Evolutionary conservation across 1,140 invertebrate genomes (phyloP).

Genomic region (Nautilus pompilius): DNA sequence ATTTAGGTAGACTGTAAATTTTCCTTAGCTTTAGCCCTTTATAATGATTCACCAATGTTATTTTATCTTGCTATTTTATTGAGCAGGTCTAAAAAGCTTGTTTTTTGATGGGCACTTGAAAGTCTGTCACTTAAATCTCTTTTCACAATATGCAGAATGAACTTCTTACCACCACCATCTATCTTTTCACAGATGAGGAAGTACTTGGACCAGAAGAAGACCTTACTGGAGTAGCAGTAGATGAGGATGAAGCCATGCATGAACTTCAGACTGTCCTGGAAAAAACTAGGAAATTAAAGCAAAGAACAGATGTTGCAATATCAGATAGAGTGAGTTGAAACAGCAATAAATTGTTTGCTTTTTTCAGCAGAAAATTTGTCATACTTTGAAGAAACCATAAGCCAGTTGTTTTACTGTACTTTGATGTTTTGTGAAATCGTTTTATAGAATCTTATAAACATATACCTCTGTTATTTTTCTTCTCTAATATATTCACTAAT

Average conservation of each 20-base stretch:
- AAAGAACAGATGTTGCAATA: slow-evolving; percentile 50
- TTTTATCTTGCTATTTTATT: no score
- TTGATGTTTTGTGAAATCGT: no score
- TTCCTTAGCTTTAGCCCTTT: no score
- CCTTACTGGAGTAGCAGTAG: slow-evolving; percentile 61
- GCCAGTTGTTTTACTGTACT: no score
- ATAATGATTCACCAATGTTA: no score
- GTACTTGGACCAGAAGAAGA: slow-evolving; percentile 55
- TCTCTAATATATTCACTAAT: no score
- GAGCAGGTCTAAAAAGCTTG: neutral
- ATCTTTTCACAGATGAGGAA: slow-evolving; percentile 12
- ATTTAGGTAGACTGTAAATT: no score
- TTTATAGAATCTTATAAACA: no score
- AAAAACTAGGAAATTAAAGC: slow-evolving; percentile 72
- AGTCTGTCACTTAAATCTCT: neutral
- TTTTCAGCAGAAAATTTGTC: neutral
- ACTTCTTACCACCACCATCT: neutral
- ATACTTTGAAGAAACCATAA: no score
- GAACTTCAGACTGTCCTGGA: slow-evolving; percentile 73
- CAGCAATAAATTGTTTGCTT: neutral
- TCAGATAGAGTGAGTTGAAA: slow-evolving; percentile 19
- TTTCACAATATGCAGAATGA: neutral
- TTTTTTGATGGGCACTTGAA: neutral
- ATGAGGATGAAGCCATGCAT: slow-evolving; percentile 74
- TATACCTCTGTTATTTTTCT: no score